phyloP scores from a whole-genome alignment of 2,113 vertebrate species.

The Otus sunia region DNA sequence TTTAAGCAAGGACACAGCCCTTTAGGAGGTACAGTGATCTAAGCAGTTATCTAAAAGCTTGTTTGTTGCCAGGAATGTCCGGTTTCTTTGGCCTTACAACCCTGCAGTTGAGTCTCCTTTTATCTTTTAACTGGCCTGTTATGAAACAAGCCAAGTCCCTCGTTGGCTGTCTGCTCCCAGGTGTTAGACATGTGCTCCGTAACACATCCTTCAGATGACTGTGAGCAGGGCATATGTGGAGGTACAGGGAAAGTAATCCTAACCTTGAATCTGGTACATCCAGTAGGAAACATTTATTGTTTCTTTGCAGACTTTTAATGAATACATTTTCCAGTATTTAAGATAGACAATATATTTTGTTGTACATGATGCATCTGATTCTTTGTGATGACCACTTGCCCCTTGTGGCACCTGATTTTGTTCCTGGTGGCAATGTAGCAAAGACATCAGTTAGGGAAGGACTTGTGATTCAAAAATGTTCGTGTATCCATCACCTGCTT shows the following conservation, averaged over 20 bases:
- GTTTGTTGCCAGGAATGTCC: not conserved
- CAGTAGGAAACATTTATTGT: not conserved
- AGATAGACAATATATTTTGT: fast-evolving
- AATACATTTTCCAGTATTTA: not conserved
- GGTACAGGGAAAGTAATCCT: not conserved
- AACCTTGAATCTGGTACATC: not conserved
- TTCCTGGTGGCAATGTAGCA: not conserved
- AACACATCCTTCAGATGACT: not conserved
- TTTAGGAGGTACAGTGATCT: not conserved
- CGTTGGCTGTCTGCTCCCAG: not conserved
- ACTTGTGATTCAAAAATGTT: not conserved
- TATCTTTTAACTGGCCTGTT: not conserved
- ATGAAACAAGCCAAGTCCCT: not conserved
- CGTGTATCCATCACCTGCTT: not conserved
- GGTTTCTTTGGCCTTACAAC: not conserved
- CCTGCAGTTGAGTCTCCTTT: not conserved
- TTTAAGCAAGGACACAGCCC: not conserved
- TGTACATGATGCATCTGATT: not conserved
- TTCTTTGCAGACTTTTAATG: not conserved
- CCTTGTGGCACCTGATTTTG: not conserved
- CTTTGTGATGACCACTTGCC: not conserved
- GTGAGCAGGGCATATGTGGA: not conserved
- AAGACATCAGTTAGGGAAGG: not conserved
- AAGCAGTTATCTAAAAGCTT: not conserved
- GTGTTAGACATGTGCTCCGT: not conserved